Percentiles rank a stretch among this genome's conserved stretches.
phyloP scores from a whole-genome alignment of 2,113 vertebrate genomes.

The Nicator chloris region DNA sequence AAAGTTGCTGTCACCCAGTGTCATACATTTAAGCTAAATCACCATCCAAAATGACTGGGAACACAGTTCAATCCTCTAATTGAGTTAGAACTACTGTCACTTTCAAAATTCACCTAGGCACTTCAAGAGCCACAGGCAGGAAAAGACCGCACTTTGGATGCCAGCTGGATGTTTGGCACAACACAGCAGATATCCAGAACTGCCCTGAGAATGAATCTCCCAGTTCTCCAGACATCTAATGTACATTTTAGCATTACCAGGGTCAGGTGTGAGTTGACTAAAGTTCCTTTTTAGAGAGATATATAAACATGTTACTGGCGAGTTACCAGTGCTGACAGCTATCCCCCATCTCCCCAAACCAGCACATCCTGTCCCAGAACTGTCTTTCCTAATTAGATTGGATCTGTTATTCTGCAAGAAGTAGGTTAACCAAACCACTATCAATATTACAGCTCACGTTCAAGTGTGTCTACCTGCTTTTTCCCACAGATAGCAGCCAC shows the following conservation, averaged over 20 bases:
- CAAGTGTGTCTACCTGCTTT: neutral
- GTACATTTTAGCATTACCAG: neutral
- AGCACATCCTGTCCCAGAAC: conserved; percentile 19
- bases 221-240: neutral
- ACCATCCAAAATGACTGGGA: neutral
- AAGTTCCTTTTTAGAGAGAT: neutral
- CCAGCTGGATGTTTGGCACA: neutral
- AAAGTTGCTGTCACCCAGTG: neutral
- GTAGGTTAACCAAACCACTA: conserved; percentile 23
- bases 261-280: neutral
- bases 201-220: neutral
- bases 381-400: neutral
- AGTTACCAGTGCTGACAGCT: neutral
- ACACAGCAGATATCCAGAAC: neutral
- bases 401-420: neutral
- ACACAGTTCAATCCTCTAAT: neutral
- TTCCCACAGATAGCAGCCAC: neutral
- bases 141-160: neutral
- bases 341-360: neutral
- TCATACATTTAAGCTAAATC: neutral
- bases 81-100: neutral
- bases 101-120: neutral
- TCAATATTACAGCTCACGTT: neutral
- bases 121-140: neutral
- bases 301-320: neutral